Evolutionary conservation across 2,113 vertebrate species (phyloP).

Genomic region (Lota lota): DNA sequence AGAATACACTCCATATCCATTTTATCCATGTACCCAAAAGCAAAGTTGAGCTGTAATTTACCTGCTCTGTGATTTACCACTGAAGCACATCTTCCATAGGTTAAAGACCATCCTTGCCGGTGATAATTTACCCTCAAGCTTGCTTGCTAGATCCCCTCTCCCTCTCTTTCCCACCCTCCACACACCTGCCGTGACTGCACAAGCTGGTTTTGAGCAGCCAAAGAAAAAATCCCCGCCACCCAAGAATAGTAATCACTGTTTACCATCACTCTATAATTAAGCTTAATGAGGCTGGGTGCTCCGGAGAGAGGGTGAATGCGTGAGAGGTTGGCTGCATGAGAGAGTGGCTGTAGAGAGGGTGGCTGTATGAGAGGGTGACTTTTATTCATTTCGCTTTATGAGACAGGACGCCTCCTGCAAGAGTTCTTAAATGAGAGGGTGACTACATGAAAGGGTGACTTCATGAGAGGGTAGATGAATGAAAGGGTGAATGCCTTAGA

Average conservation of each 20-base stretch:
- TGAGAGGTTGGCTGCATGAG: constrained; percentile 40
- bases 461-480: no score
- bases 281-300: constrained; percentile 69
- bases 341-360: constrained; percentile 30
- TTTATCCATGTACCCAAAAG: no score
- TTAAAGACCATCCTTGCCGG: not conserved
- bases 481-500: no score
- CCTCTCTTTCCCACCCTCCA: constrained; percentile 31
- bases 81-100: not conserved
- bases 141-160: not conserved
- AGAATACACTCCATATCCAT: no score
- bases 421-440: no score
- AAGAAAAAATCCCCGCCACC: constrained; percentile 16
- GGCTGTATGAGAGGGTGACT: no score
- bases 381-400: no score
- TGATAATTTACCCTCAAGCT: not conserved
- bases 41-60: no score
- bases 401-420: no score
- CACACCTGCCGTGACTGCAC: constrained; percentile 47
- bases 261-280: constrained; percentile 65
- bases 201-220: constrained; percentile 25
- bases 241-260: constrained; percentile 61
- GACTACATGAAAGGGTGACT: no score
- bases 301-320: not conserved
- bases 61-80: no score